These are phyloP conservation scores for Antechinus stuartii DNA, from an alignment of 2,113 vertebrate species.

Conservation along the genomic window DNA sequence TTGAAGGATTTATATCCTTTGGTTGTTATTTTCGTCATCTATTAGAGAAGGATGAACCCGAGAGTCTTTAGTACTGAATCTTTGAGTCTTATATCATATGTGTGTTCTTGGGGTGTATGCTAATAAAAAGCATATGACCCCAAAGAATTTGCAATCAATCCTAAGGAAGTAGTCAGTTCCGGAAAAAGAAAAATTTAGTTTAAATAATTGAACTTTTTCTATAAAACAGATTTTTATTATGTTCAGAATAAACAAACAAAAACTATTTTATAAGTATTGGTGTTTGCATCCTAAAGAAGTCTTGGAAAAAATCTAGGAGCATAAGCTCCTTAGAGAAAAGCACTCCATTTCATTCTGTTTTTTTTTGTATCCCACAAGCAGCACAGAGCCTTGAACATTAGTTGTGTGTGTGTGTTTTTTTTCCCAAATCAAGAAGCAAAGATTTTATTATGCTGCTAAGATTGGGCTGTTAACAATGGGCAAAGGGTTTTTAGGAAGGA, in stretches of 20 bases:
- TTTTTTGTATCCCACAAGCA: too few relatives aligned
- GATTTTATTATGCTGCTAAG: too few relatives aligned
- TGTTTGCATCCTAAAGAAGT: constrained; percentile 6
- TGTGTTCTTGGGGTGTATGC: background rate
- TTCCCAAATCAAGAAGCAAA: too few relatives aligned
- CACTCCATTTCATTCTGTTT: too few relatives aligned
- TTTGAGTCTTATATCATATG: background rate
- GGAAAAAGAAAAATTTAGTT: constrained; percentile 32
- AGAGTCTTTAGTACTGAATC: background rate
- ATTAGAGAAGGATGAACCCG: background rate
- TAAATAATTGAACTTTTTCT: constrained; percentile 8
- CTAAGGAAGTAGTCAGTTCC: background rate
- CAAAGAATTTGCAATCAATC: constrained; percentile 6
- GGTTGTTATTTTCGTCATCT: background rate
- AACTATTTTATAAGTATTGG: constrained; percentile 19
- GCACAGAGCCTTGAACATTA: too few relatives aligned
- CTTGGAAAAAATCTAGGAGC: too few relatives aligned
- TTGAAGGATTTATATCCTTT: background rate
- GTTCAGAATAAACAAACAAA: background rate
- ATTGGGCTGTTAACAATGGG: too few relatives aligned
- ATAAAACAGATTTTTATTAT: constrained; percentile 23
- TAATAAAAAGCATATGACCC: background rate
- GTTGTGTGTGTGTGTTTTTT: too few relatives aligned
- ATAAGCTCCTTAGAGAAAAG: too few relatives aligned
- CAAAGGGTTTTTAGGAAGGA: too few relatives aligned